Evolutionary conservation across 2,113 vertebrate genomes (phyloP).

Genomic region (Mohoua ochrocephala): DNA sequence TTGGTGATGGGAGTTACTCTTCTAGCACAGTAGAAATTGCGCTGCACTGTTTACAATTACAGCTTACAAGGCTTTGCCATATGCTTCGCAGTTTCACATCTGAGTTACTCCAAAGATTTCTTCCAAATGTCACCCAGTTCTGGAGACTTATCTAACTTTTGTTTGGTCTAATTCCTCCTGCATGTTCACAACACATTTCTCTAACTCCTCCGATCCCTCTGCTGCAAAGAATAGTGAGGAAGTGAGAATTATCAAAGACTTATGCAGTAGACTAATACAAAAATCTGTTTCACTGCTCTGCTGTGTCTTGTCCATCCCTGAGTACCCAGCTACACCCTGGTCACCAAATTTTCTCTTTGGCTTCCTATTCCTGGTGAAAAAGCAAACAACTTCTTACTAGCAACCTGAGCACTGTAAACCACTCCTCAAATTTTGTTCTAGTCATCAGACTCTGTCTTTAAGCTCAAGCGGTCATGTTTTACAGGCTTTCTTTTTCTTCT

Average conservation of each 20-base stretch:
- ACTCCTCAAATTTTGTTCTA: background rate
- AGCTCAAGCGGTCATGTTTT: background rate
- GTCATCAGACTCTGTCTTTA: background rate
- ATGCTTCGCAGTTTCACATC: background rate
- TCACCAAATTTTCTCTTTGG: background rate
- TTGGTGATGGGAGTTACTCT: background rate
- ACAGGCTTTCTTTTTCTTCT: background rate
- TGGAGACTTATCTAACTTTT: background rate
- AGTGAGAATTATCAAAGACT: background rate
- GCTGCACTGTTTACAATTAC: background rate
- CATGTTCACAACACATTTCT: background rate
- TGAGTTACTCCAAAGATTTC: background rate
- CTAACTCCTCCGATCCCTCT: background rate
- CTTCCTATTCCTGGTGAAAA: background rate
- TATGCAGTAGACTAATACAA: background rate
- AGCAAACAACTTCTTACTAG: background rate
- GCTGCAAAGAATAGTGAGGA: background rate
- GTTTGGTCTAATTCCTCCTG: background rate
- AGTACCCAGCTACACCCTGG: background rate
- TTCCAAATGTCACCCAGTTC: background rate
- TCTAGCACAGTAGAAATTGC: background rate
- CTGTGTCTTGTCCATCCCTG: background rate
- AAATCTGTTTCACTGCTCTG: background rate
- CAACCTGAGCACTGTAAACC: background rate
- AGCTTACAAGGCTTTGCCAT: background rate